phyloP scores from a whole-genome alignment of 2,888 invertebrate genomes.

The Sphinx pinastri region DNA sequence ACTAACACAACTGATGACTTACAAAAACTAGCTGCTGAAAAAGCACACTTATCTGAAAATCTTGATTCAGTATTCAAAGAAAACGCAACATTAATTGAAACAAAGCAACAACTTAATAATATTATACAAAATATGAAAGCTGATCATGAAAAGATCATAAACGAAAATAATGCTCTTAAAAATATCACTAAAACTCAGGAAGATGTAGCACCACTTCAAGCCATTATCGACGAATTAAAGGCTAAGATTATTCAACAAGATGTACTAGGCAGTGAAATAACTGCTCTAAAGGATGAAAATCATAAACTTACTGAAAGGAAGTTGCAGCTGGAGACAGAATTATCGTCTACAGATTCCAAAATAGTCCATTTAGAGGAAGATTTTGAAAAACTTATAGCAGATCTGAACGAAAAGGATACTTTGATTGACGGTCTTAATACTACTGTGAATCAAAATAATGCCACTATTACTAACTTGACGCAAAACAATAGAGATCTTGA shows the following conservation, averaged over 20 bases:
- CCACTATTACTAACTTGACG: conserved; percentile 46
- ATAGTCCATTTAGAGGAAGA: conserved; percentile 69
- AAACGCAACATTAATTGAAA: conserved; percentile 50
- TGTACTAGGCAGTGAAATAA: conserved; percentile 50
- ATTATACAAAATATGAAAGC: conserved; percentile 45
- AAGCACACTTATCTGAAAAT: conserved; percentile 41
- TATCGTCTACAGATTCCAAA: conserved; percentile 61
- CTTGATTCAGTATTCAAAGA: conserved; percentile 45
- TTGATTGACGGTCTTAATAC: conserved; percentile 62
- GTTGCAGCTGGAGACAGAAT: conserved; percentile 57
- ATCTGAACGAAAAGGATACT: conserved; percentile 72
- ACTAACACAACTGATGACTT: conserved; percentile 34
- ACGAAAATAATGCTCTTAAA: conserved; percentile 51
- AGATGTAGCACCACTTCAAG: conserved; percentile 44
- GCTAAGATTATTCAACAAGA: conserved; percentile 51
- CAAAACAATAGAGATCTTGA: conserved; percentile 56
- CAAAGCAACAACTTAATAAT: conserved; percentile 43
- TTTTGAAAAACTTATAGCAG: conserved; percentile 61
- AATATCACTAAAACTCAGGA: conserved; percentile 40
- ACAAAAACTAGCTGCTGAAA: conserved; percentile 48
- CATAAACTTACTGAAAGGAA: conserved; percentile 52
- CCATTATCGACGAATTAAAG: conserved; percentile 52
- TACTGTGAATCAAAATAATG: conserved; percentile 54
- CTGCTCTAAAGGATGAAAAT: conserved; percentile 58
- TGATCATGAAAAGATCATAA: conserved; percentile 42